Conservation (phyloP, 2,888 invertebrate species). For the Cantharis lateralis region DNA sequence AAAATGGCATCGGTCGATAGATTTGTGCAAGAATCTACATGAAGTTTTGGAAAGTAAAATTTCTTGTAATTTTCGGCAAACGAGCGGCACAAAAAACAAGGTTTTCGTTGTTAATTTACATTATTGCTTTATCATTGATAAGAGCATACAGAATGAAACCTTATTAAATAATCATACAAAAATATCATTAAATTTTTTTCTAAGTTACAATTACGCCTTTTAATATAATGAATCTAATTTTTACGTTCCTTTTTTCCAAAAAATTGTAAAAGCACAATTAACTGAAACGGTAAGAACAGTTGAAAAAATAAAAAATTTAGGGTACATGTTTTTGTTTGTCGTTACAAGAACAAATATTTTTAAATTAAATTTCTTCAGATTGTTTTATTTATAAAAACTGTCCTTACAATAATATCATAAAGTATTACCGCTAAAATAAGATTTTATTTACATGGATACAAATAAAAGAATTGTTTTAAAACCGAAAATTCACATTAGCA, state of each 20-base stretch:
- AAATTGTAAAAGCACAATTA: not conserved
- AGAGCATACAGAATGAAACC: slow-evolving; percentile 4
- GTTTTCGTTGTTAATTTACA: slow-evolving; percentile 7
- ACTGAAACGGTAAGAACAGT: not conserved
- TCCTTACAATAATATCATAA: not conserved
- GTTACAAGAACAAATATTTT: not conserved
- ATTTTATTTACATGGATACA: not conserved
- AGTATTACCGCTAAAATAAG: not conserved
- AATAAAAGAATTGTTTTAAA: not conserved
- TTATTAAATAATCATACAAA: not conserved
- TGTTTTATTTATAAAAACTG: not conserved
- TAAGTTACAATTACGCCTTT: not conserved
- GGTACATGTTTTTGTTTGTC: not conserved
- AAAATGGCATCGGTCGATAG: slow-evolving; percentile 25
- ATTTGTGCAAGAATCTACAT: slow-evolving; percentile 1
- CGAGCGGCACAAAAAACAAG: not conserved
- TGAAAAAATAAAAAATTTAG: not conserved
- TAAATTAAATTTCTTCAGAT: not conserved
- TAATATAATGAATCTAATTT: not conserved
- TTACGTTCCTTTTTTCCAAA: not conserved
- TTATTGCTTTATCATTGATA: slow-evolving; percentile 7
- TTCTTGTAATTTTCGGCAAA: not conserved
- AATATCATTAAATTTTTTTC: not conserved
- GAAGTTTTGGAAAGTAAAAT: not conserved
- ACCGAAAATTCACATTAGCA: not conserved